Evolutionary conservation across 2,888 invertebrate genomes (phyloP), one percentile per base, ranked within the genome.

Genomic region (Drosophila mimica): DNA sequence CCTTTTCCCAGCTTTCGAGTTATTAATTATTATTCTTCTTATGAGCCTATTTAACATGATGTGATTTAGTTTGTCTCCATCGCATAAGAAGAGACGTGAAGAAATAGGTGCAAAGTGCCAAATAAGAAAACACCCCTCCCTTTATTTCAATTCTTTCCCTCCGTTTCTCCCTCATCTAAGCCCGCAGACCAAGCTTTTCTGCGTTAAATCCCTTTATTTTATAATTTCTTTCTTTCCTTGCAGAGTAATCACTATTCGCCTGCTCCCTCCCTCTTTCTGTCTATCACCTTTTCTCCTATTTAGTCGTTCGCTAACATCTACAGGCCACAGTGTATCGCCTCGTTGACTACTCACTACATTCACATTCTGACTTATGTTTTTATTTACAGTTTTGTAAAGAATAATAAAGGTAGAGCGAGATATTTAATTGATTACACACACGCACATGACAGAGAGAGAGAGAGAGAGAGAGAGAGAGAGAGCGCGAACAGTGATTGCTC

Each of bases 381-480:
- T 11, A 46, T 46, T 58, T 33, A 58, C 25, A 15, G 25, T 17
- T 54, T 36, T 43, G 20, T 57, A 31, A 4, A 57, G 15, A 8
- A 15, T 7, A 43, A 46, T 62, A 31, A 25, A 30, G 34, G 13
- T 34, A 33, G n/a, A 38, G 38, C 28, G 28, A 20, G 11, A 13
- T 53, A 25, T 31, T 63, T 15, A 36, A 66, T 31, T 63, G 52
- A 66, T 62, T 52, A 25, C 49, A 15, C 25, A 20, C 11, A n/a
- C 60, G 4, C 36, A 36, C 36, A 17, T 17, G 36, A 25, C 13
- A 28, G 25, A n/a, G 34, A 6, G 28, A 38, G 17, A 36, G 9
- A 31, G 15, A 36, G 1, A 7, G 17, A 38, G 4, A 28, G 28
- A 36, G 17, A 30, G 25, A 11, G 36, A 30, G n/a, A 13, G 4